Conservation (phyloP, 2,888 invertebrate genomes). For the Andrena fulva region DNA sequence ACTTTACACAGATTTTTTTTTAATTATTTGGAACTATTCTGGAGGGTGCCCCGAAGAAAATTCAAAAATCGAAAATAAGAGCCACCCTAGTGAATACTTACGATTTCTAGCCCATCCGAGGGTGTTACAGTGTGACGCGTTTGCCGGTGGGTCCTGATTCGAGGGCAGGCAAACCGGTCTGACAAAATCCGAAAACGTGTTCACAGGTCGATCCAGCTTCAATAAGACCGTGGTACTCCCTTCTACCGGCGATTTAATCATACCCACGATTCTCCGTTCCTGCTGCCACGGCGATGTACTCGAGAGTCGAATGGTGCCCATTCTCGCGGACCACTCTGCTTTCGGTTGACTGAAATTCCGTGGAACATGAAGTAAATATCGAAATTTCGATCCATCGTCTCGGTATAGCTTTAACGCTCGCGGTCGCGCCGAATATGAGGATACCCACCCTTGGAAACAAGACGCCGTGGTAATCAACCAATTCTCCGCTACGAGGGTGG, state of each 20-base stretch:
- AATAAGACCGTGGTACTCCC: conserved; percentile 94
- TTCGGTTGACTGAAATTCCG: conserved; percentile 89
- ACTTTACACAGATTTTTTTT: no score
- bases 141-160: conserved; percentile 85
- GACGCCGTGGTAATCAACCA: conserved; percentile 95
- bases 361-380: background rate
- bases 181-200: conserved; percentile 92
- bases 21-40: no score
- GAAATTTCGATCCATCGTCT: no score
- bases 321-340: conserved; percentile 93
- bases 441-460: conserved; percentile 90
- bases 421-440: background rate
- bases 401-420: no score
- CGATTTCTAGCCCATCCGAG: conserved; percentile 94
- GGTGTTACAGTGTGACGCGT: conserved; percentile 90
- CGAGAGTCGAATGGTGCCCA: conserved; percentile 91
- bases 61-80: no score
- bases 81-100: conserved; percentile 73
- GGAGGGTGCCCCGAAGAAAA: no score
- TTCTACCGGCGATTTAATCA: conserved; percentile 95
- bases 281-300: conserved; percentile 95
- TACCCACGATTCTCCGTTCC: conserved; percentile 92
- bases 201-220: conserved; percentile 91
- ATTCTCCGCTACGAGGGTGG: conserved; percentile 91
- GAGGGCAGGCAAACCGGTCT: conserved; percentile 93